A percentile compares a stretch with the other conserved stretches of the same genome.
phyloP scores from a whole-genome alignment of 2,797 vertebrate species.

The Acipenser transmontanus region DNA sequence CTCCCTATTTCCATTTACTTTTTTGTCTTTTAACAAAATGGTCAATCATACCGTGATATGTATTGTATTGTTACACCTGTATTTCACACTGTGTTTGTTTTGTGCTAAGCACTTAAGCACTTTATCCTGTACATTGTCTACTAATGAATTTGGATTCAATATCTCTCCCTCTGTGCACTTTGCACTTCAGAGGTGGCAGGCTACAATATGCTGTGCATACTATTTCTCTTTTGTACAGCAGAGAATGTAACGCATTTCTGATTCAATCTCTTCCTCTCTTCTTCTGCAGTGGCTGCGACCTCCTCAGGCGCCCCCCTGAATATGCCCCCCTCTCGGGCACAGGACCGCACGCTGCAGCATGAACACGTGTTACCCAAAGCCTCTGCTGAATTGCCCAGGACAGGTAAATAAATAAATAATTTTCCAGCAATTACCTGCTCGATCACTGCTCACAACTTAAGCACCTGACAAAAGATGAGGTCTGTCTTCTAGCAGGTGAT shows the following conservation, averaged over 20 bases:
- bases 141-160: not conserved
- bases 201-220: not conserved
- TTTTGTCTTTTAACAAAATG: too few relatives aligned
- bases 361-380: constrained; percentile 28
- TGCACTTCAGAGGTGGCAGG: too few relatives aligned
- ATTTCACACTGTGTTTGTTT: too few relatives aligned
- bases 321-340: not conserved
- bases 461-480: too few relatives aligned
- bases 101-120: too few relatives aligned
- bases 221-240: constrained; percentile 2
- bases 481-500: too few relatives aligned
- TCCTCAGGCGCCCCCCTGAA: constrained; percentile 34
- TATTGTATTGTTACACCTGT: too few relatives aligned
- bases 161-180: not conserved
- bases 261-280: not conserved
- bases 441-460: too few relatives aligned
- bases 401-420: constrained; percentile 39
- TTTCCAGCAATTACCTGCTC: too few relatives aligned
- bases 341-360: constrained; percentile 24
- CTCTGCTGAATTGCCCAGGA: constrained; percentile 37
- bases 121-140: too few relatives aligned
- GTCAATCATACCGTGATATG: too few relatives aligned
- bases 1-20: too few relatives aligned
- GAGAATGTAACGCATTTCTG: not conserved
- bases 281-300: constrained; percentile 28